Base-by-base conservation (phyloP, 2,797 vertebrate species). In the Sylvia borin region DNA sequence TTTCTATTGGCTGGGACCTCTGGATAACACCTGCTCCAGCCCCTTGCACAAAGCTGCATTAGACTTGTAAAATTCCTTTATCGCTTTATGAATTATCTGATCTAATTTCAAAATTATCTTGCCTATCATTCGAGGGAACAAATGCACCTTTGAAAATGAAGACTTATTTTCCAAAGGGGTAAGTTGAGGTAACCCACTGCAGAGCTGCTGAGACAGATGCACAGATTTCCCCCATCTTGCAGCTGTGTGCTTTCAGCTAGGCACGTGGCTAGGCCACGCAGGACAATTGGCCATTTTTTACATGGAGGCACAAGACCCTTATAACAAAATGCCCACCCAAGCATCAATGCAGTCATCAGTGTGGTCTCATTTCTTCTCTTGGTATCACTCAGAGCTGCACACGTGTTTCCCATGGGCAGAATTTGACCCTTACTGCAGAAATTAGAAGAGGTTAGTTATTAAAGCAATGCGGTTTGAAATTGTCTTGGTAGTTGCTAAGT, bases 381-480 rank as follows among this genome's bases (percentile, higher is more conserved):
- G 55, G 55, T 76, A 64, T 64, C 74, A 17, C 70, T 90, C 73
- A 53, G 47, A 38, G 34, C 40, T 38, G 34, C 47, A n/a, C 32
- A 18, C 5, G 18, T 80, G 73, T 94, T 94, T 92, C 73, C 43
- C 74, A 38, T 0, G 4, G 58, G 83, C 76, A 90, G 82, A 78
- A 78, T 88, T 75, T 84, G 83, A 79, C 77, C 74, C 88, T 81
- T 85, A 17, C 73, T 61, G 27, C 79, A 81, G 58, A 86, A 90
- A 88, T 94, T 90, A 92, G 70, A 90, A 84, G 61, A 77, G 43
- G 61, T 68, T 92, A 40, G 64, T 87, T 87, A 89, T 95, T 96
- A 88, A 92, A 85, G 79, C 17, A 91, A 62, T 3, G 11, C 87
- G 43, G 71, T 88, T 91, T 91, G 80, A 95, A 96, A 93, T 75